Conservation (phyloP, 2,113 vertebrate species). For the Rhinolophus ferrumequinum region DNA sequence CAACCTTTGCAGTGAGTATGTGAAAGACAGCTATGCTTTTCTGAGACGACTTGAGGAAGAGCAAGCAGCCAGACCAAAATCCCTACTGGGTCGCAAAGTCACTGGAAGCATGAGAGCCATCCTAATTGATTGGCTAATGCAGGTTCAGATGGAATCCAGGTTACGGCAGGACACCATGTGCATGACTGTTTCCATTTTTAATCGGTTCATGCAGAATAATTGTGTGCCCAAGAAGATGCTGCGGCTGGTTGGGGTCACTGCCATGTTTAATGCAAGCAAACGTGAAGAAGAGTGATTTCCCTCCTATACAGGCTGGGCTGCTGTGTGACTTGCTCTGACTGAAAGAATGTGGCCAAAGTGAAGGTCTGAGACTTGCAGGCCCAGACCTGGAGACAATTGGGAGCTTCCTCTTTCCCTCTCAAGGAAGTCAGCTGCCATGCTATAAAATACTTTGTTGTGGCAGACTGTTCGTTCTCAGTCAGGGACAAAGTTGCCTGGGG, state of each 20-base stretch:
- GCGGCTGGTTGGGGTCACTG: too few species aligned
- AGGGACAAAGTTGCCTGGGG: neutral
- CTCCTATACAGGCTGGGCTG: neutral
- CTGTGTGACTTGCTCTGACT: neutral
- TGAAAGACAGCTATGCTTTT: constrained; percentile 93
- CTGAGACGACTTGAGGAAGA: constrained; percentile 88
- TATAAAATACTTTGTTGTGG: neutral
- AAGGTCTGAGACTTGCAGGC: neutral
- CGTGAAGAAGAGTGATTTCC: neutral
- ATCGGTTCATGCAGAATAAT: constrained; percentile 89
- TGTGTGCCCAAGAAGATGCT: too few species aligned
- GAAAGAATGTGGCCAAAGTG: neutral
- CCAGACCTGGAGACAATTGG: neutral
- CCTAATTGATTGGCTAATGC: constrained; percentile 93
- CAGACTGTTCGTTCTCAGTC: neutral
- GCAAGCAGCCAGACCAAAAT: constrained; percentile 84
- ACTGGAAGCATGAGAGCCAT: constrained; percentile 90
- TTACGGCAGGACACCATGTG: constrained; percentile 94
- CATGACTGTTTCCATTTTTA: constrained; percentile 90
- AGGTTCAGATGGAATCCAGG: constrained; percentile 89
- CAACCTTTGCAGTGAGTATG: constrained; percentile 89
- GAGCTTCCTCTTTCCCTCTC: neutral
- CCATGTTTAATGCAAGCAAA: too few species aligned
- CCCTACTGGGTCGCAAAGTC: constrained; percentile 87
- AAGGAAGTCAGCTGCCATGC: neutral